Base-by-base conservation (phyloP, 2,113 vertebrate genomes). In the Phalacrocorax carbo region DNA sequence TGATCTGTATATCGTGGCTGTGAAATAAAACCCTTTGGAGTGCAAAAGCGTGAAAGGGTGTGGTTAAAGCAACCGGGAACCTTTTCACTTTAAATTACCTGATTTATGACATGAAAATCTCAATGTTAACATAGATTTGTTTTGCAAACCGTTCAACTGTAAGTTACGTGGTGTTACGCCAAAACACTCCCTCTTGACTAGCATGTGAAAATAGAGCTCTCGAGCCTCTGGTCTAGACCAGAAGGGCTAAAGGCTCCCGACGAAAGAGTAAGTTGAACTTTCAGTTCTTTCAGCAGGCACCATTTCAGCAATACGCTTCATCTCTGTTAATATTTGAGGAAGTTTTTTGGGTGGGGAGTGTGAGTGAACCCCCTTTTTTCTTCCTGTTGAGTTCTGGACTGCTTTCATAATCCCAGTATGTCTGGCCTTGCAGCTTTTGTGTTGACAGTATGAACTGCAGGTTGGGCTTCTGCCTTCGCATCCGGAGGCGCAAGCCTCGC, bases 121-220 rank as follows among this genome's bases (percentile, higher is more conserved):
- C 70, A 9, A 1, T n/a, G 77, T 30, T 92, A 65, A 88, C 36
- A 2, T 15, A 20, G 82, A 71, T 92, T 94, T 96, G 96, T 64
- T 96, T 83, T 85, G 90, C 5, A 32, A 94, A 52, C n/a, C 15
- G 0, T 11, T 73, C 0, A 0, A 13, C 71, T 88, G 60, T 4
- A 46, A 72, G 77, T 19, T 69, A 44, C 75, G 84, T 95, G 94
- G 72, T 71, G 80, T 42, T 20, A 60, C 2, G 72, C 94, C 93
- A 96, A 26, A 84, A 57, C 95, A 57, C 91, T 92, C 85, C 93
- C 90, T 94, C 49, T 58, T 11, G 61, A 29, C 58, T 36, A 21
- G 52, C 62, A 7, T 54, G 85, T 42, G 82, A 64, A 46, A 61
- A 34, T 26, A 11, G 11, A 38, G 49, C 85, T 69, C 77, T 17